Evolutionary conservation across 2,113 vertebrate species (phyloP).

Genomic region (Marmota monax): DNA sequence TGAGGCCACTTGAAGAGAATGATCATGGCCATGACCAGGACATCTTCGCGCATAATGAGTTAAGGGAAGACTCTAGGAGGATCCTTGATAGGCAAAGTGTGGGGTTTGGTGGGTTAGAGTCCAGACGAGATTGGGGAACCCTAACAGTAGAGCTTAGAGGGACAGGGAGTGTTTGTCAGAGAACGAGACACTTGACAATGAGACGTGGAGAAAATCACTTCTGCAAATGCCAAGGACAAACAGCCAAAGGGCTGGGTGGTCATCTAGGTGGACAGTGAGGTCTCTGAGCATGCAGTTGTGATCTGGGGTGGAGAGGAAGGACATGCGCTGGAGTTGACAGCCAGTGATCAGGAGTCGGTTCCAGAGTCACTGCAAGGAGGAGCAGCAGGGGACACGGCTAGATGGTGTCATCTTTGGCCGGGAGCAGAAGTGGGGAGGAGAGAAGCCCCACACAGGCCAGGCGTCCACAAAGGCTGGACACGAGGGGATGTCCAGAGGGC

Average conservation of each 20-base stretch:
- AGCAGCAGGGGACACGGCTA: rapidly evolving
- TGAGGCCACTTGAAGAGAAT: too few species aligned
- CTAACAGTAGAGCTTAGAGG: background rate
- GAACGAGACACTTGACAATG: background rate
- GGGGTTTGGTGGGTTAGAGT: background rate
- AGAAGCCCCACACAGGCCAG: background rate
- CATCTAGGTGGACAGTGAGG: background rate
- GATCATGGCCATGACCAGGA: too few species aligned
- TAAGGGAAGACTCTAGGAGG: background rate
- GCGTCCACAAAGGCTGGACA: background rate
- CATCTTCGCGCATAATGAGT: background rate
- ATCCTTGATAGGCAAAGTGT: background rate
- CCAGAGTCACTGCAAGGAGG: background rate
- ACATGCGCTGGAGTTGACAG: too few species aligned
- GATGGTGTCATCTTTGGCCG: background rate
- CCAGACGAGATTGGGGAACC: background rate
- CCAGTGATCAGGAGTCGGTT: background rate
- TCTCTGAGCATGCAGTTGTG: background rate
- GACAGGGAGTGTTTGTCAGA: background rate
- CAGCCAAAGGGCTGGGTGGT: background rate
- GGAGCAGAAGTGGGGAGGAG: background rate
- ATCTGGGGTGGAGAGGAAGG: background rate
- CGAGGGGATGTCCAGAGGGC: background rate
- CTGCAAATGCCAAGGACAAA: background rate
- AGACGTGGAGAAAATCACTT: background rate